phyloP scores from a whole-genome alignment of 2,888 invertebrate genomes.

The Lasioglossum calceatum region DNA sequence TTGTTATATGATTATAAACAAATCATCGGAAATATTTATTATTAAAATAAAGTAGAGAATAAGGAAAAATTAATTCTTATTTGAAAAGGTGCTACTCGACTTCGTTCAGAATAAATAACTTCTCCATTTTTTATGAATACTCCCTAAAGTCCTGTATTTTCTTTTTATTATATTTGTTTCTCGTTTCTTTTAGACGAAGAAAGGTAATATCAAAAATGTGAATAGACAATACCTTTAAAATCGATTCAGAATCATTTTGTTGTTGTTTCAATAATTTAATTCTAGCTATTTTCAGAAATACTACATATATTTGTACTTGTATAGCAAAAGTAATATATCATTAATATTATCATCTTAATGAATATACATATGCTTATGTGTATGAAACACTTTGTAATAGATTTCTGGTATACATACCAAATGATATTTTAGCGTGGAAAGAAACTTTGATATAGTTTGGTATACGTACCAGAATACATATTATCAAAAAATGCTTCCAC shows the following conservation, averaged over 20 bases:
- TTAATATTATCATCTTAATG: slow-evolving; percentile 8
- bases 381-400: slow-evolving; percentile 44
- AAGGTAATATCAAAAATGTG: background rate
- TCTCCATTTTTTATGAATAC: background rate
- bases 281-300: background rate
- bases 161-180: background rate
- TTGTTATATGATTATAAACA: background rate
- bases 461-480: slow-evolving; percentile 36
- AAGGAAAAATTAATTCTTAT: background rate
- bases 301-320: background rate
- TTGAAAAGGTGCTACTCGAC: background rate
- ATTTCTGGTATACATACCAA: slow-evolving; percentile 41
- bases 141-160: background rate
- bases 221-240: slow-evolving; percentile 3
- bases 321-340: slow-evolving; percentile 3
- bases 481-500: slow-evolving; percentile 48
- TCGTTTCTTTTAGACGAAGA: background rate
- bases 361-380: slow-evolving; percentile 33
- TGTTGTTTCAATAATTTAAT: background rate
- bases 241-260: slow-evolving; percentile 4
- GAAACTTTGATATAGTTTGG: slow-evolving; percentile 25
- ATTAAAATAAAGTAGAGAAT: background rate
- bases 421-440: slow-evolving; percentile 20
- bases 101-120: background rate
- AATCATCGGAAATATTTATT: background rate